These are phyloP conservation scores for Sebastiscus tertius DNA, from an alignment of 2,797 vertebrate species.

Conservation along the genomic window DNA sequence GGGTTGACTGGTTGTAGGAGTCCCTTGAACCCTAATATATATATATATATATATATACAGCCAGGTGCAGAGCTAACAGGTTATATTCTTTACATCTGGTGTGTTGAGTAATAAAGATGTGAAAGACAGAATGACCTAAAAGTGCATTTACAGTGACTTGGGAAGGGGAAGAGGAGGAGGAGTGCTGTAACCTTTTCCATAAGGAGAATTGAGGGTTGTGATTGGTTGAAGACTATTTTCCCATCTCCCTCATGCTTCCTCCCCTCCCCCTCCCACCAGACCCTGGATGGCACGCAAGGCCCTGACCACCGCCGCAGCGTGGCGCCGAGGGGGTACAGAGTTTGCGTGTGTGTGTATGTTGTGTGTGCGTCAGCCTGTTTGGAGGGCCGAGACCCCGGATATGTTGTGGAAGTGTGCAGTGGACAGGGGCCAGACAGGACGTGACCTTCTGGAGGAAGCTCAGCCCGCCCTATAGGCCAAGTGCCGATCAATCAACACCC, in stretches of 20 bases:
- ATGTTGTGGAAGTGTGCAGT: slow-evolving; percentile 85
- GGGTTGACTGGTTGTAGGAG: neutral
- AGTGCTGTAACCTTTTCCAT: slow-evolving; percentile 71
- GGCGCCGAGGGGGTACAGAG: slow-evolving; percentile 70
- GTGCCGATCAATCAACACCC: slow-evolving; percentile 77
- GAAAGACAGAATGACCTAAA: slow-evolving; percentile 55
- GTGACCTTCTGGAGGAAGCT: slow-evolving; percentile 82
- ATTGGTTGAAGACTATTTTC: slow-evolving; percentile 65
- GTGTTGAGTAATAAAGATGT: slow-evolving; percentile 55
- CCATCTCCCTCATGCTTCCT: slow-evolving; percentile 41
- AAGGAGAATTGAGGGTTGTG: slow-evolving; percentile 48
- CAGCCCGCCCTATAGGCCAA: slow-evolving; percentile 72
- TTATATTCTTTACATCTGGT: slow-evolving; percentile 54
- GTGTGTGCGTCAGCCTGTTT: slow-evolving; percentile 42
- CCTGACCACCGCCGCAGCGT: slow-evolving; percentile 71
- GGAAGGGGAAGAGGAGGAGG: slow-evolving; percentile 19
- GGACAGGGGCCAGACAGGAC: slow-evolving; percentile 86
- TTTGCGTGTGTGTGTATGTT: slow-evolving; percentile 35
- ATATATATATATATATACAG: neutral
- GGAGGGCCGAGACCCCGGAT: slow-evolving; percentile 76
- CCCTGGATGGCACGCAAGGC: slow-evolving; percentile 70
- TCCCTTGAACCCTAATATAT: slow-evolving; percentile 8
- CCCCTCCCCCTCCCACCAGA: slow-evolving; percentile 40
- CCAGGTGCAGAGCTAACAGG: slow-evolving; percentile 60
- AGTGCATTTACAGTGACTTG: slow-evolving; percentile 43